Evolutionary conservation across 2,888 invertebrate species (phyloP), one percentile per base, ranked within the genome.

Genomic region (Cinara cedri): DNA sequence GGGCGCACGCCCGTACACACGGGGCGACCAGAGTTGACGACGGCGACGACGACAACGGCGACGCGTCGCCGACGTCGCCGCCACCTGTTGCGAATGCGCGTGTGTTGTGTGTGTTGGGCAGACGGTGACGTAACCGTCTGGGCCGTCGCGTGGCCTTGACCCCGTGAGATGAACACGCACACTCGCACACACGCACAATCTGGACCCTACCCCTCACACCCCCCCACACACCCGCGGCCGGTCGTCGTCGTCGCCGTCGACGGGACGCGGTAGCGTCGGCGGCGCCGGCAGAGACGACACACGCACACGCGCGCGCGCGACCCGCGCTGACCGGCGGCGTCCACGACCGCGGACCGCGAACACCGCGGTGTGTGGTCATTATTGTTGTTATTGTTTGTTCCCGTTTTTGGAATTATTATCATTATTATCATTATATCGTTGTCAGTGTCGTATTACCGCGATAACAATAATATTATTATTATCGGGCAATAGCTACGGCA

Each of bases 101-200:
- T 66, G 55, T 34, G 34, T 34, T 34, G 34, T 34, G 34, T 34
- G 34, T 26, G 76, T 68, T 70, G 68, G 57, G 76, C 76, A 68
- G 68, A 78, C 76, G 76, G 68, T 78, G 76, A 78, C 76, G 76
- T 68, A 55, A 78, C 34, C 57, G 76, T 78, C 76, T 78, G 68
- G 76, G 76, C 66, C 76, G 57, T 51, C 68, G 26, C 57, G 76
- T 49, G 76, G 54, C 76, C 76, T 78, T 78, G 76, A 78, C 76
- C 76, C 76, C 76, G 60, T 70, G 68, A 78, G 76, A 68, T 49
- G 76, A 68, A 78, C 57, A 76, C 34, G 63, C 60, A 63, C 49
- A 13, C 46, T 8, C 72, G 51, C 66, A 57, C 51, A 68, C 44
- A 76, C 65, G 26, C 46, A 66, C 68, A 19, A 49, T 60, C 76